phyloP scores from a whole-genome alignment of 2,888 invertebrate species.

The Eulithis prunata region DNA sequence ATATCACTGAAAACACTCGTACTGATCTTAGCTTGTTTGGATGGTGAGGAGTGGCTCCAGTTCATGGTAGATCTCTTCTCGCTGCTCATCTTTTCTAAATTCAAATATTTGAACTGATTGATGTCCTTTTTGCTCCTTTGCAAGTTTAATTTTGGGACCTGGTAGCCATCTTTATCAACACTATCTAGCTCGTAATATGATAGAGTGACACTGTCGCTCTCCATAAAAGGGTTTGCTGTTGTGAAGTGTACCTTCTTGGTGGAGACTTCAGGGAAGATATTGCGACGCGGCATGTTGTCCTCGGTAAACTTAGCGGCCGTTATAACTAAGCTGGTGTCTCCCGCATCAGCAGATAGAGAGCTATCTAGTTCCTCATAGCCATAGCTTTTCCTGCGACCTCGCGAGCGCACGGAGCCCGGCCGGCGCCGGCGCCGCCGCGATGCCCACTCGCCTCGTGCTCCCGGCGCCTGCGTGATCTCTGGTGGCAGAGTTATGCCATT shows the following conservation, averaged over 20 bases:
- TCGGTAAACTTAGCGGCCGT: slow-evolving; percentile 80
- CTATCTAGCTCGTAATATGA: slow-evolving; percentile 78
- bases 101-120: slow-evolving; percentile 76
- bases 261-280: slow-evolving; percentile 69
- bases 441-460: slow-evolving; percentile 49
- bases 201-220: slow-evolving; percentile 78
- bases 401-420: slow-evolving; percentile 57
- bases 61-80: slow-evolving; percentile 67
- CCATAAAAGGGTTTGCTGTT: slow-evolving; percentile 73
- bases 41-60: slow-evolving; percentile 72
- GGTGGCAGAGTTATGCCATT: slow-evolving; percentile 77
- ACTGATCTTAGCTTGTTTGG: slow-evolving; percentile 68
- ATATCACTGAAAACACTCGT: slow-evolving; percentile 66
- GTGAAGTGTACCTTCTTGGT: slow-evolving; percentile 79
- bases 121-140: slow-evolving; percentile 59
- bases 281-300: slow-evolving; percentile 75
- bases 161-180: slow-evolving; percentile 58
- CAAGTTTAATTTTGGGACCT: slow-evolving; percentile 52
- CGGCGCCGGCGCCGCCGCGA: slow-evolving; percentile 63
- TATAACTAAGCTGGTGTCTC: slow-evolving; percentile 81
- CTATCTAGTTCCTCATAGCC: slow-evolving; percentile 84
- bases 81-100: slow-evolving; percentile 65
- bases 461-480: slow-evolving; percentile 55
- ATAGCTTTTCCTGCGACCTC: slow-evolving; percentile 64
- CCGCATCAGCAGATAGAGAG: slow-evolving; percentile 84